Percentiles rank a stretch among this genome's conserved stretches.
Evolutionary conservation across 2,888 invertebrate genomes (phyloP).

Genomic region (Drosophila ochracea): DNA sequence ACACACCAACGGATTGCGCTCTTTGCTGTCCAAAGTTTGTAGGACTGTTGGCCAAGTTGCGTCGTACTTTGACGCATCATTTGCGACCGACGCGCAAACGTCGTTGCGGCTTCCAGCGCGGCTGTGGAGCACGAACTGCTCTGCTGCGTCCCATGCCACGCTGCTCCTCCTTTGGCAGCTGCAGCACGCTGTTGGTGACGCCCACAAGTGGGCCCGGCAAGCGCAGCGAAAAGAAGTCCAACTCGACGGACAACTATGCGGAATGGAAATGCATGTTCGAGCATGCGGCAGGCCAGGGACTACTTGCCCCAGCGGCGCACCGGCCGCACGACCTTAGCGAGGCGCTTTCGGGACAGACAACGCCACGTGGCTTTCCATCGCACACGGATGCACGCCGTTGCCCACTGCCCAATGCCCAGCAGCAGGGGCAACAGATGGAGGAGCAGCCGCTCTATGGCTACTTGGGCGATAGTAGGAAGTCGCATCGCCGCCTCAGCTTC

Average conservation of each 20-base stretch:
- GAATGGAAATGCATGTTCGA: constrained; percentile 73
- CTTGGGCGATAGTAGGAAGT: constrained; percentile 31
- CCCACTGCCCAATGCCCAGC: not conserved
- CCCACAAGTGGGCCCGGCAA: constrained; percentile 5
- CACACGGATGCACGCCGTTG: constrained; percentile 67
- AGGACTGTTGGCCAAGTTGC: constrained; percentile 41
- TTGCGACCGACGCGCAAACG: constrained; percentile 15
- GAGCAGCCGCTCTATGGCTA: constrained; percentile 43
- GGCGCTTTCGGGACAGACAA: constrained; percentile 73
- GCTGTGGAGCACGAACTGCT: constrained; percentile 24
- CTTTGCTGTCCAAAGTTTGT: constrained; percentile 29
- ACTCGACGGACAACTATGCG: constrained; percentile 49
- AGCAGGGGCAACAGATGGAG: not conserved
- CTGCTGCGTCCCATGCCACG: constrained; percentile 70
- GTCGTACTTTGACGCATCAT: constrained; percentile 32
- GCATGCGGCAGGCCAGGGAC: constrained; percentile 24
- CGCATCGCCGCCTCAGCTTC: constrained; percentile 57
- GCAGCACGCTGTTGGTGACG: constrained; percentile 53
- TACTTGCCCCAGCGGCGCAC: constrained; percentile 2
- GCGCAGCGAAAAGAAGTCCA: constrained; percentile 4
- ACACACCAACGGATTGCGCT: constrained; percentile 5
- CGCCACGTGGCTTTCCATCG: constrained; percentile 75
- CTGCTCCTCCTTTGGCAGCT: constrained; percentile 66
- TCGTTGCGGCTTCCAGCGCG: constrained; percentile 27
- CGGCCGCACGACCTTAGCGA: constrained; percentile 59